Evolutionary conservation across 2,888 invertebrate genomes (phyloP).

Genomic region (Troides aeacus): DNA sequence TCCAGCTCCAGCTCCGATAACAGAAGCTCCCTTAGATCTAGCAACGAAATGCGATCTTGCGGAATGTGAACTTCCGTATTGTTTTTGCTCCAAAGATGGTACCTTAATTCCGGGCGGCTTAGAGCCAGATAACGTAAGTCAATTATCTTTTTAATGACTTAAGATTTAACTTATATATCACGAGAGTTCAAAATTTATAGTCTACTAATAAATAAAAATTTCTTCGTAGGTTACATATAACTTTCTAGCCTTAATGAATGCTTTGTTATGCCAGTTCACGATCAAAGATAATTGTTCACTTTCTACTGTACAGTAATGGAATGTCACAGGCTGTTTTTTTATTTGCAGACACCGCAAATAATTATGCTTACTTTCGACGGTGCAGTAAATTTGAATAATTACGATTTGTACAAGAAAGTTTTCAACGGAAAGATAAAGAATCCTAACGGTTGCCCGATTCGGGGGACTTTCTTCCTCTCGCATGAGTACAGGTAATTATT

Average conservation of each 20-base stretch:
- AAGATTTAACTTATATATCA: too few species aligned
- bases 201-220: neutral
- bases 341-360: slow-evolving; percentile 93
- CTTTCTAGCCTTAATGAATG: slow-evolving; percentile 19
- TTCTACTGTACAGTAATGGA: slow-evolving; percentile 12
- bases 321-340: slow-evolving; percentile 35
- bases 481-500: slow-evolving; percentile 86
- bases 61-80: slow-evolving; percentile 90
- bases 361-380: slow-evolving; percentile 95
- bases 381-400: slow-evolving; percentile 95
- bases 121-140: slow-evolving; percentile 87
- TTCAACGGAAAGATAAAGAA: slow-evolving; percentile 89
- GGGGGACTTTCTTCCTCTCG: slow-evolving; percentile 95
- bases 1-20: slow-evolving; percentile 88
- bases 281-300: slow-evolving; percentile 18
- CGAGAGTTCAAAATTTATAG: too few species aligned
- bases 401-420: slow-evolving; percentile 91
- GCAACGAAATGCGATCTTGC: slow-evolving; percentile 88
- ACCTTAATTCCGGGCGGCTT: slow-evolving; percentile 92
- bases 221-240: slow-evolving; percentile 7
- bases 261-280: slow-evolving; percentile 17
- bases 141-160: slow-evolving; percentile 24
- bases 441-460: slow-evolving; percentile 93
- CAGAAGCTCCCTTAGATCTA: slow-evolving; percentile 89
- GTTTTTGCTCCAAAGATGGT: slow-evolving; percentile 95